phyloP scores from a whole-genome alignment of 2,888 invertebrate species.

The Lochmaea capreae region DNA sequence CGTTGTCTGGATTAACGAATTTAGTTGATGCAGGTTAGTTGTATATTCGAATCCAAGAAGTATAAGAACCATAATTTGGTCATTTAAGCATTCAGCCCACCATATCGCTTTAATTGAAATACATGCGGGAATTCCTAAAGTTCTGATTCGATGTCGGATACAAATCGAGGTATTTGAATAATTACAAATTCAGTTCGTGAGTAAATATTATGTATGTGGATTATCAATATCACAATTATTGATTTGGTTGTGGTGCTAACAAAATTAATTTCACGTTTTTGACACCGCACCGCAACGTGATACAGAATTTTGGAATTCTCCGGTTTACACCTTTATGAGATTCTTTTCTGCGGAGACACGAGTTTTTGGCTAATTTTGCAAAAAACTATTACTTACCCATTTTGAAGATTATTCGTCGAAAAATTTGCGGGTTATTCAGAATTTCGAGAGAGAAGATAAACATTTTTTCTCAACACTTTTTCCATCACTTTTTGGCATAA shows the following conservation, averaged over 20 bases:
- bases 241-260: not conserved
- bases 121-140: constrained; percentile 15
- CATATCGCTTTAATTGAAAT: not conserved
- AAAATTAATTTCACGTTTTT: not conserved
- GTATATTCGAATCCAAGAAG: not conserved
- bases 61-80: not conserved
- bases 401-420: too few species aligned
- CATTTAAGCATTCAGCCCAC: constrained; percentile 5
- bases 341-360: too few species aligned
- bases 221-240: constrained; percentile 2
- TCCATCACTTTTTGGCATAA: too few species aligned
- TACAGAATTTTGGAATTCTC: too few species aligned
- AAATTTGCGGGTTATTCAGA: too few species aligned
- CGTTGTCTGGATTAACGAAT: too few species aligned
- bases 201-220: constrained; percentile 5
- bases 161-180: constrained; percentile 28
- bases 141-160: constrained; percentile 13
- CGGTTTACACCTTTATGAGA: too few species aligned
- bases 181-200: constrained; percentile 13
- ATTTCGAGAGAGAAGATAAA: too few species aligned
- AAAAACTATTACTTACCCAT: too few species aligned
- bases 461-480: too few species aligned
- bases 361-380: too few species aligned
- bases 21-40: too few species aligned
- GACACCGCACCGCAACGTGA: not conserved